Conservation (phyloP, 2,888 invertebrate species). For the Tachina fera region DNA sequence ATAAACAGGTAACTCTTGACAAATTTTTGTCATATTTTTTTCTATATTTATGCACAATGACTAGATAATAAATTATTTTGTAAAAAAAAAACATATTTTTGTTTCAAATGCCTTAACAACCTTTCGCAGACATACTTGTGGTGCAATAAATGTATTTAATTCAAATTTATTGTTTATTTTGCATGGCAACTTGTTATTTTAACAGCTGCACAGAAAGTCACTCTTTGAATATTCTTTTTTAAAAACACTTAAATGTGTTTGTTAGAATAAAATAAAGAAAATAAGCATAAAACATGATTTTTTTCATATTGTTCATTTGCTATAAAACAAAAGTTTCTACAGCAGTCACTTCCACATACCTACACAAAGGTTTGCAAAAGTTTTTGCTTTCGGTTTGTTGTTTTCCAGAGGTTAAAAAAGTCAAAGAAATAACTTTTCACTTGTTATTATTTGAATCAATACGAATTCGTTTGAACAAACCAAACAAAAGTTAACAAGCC, state of each 20-base stretch:
- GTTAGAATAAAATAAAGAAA: background rate
- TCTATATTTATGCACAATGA: conserved; percentile 23
- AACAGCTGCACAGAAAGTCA: conserved; percentile 15
- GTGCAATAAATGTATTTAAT: conserved; percentile 45
- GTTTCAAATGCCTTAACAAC: conserved; percentile 28
- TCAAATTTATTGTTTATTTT: conserved; percentile 35
- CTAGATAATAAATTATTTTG: conserved; percentile 46
- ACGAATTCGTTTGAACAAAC: conserved; percentile 9
- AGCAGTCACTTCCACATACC: conserved; percentile 43
- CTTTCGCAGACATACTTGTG: conserved; percentile 48
- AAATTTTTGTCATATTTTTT: conserved; percentile 10
- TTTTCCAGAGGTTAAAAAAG: conserved; percentile 33
- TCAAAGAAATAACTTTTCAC: conserved; percentile 35
- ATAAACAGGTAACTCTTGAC: background rate
- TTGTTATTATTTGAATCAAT: conserved; percentile 40
- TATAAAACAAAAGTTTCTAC: conserved; percentile 35
- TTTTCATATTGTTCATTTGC: conserved; percentile 42
- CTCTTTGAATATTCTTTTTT: conserved; percentile 35
- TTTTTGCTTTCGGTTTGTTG: conserved; percentile 14
- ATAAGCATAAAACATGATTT: conserved; percentile 4
- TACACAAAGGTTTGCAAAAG: conserved; percentile 3
- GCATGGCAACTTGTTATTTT: conserved; percentile 14
- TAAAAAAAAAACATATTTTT: conserved; percentile 16
- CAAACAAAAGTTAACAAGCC: conserved; percentile 14
- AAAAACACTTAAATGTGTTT: conserved; percentile 30